Percentiles rank a stretch among this genome's conserved stretches.
Evolutionary conservation across 2,113 vertebrate genomes (phyloP).

Genomic region (Elachura formosa): DNA sequence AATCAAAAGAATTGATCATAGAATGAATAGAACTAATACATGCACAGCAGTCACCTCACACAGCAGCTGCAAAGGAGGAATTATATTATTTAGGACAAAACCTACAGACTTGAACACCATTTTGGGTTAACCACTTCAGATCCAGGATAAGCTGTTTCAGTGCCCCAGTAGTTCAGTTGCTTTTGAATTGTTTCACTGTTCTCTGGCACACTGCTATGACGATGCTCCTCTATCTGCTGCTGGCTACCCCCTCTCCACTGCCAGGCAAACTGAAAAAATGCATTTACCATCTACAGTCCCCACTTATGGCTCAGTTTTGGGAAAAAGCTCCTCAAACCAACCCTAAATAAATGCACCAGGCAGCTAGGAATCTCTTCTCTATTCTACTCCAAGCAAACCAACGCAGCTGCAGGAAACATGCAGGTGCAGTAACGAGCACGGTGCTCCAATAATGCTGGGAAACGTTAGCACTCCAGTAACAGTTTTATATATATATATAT

Average conservation of each 20-base stretch:
- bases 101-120: neutral
- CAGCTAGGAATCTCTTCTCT: neutral
- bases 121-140: neutral
- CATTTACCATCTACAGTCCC: neutral
- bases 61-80: neutral
- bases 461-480: neutral
- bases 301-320: neutral
- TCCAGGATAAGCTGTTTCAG: neutral
- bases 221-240: neutral
- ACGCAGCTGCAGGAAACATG: neutral
- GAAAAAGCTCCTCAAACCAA: neutral
- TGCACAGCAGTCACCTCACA: neutral
- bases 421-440: neutral
- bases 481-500: neutral
- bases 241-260: neutral
- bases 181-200: neutral
- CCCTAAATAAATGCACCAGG: neutral
- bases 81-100: accelerated
- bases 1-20: too few relatives aligned
- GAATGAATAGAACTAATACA: neutral
- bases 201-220: neutral
- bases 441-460: neutral
- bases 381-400: neutral
- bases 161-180: neutral
- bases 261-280: neutral